Base-by-base conservation (phyloP, 2,797 vertebrate species). In the Allobates femoralis region DNA sequence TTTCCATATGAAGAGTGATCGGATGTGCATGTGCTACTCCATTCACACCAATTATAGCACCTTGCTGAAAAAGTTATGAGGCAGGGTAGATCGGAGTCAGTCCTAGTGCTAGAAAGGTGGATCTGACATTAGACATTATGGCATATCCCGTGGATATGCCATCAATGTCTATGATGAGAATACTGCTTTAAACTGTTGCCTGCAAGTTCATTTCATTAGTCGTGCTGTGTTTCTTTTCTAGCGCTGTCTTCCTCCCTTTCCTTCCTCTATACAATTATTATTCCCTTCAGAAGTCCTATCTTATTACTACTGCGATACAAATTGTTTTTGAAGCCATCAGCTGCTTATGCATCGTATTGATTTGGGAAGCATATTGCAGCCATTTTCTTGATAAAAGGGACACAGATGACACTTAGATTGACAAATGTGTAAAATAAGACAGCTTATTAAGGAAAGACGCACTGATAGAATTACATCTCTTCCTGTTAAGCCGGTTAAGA, bases 291-390 rank as follows among this genome's bases (percentile, higher is more conserved):
- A 83, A 79, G 58, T n/a, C 74, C 37, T 19, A 46, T 82, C 58
- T 19, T 78, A 77, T 74, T 83, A 77, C 62, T 58, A 78, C 56
- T 60, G 32, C 15, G 51, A 83, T 60, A 83, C 28, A 79, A 71
- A 80, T 71, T 79, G 64, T 83, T 83, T 83, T 83, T 79, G 62
- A 83, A 87, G 73, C 62, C 53, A 55, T 77, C 73, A 21, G 66
- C 74, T 78, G 79, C 73, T 82, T 69, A 62, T 83, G 55, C 26
- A 73, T 62, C 53, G 71, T 81, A 87, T 87, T 79, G 81, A 83
- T 87, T 83, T 23, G 55, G 85, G 81, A 86, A 81, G 80, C 41
- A 81, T 66, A 75, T 71, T 81, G 71, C 71, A 55, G 73, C 78
- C 79, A 76, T 71, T 79, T 73, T 78, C 73, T 82, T 26, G 1